These are phyloP conservation scores for Junonia oenone DNA, from an alignment of 2,888 invertebrate genomes.

Conservation along the genomic window DNA sequence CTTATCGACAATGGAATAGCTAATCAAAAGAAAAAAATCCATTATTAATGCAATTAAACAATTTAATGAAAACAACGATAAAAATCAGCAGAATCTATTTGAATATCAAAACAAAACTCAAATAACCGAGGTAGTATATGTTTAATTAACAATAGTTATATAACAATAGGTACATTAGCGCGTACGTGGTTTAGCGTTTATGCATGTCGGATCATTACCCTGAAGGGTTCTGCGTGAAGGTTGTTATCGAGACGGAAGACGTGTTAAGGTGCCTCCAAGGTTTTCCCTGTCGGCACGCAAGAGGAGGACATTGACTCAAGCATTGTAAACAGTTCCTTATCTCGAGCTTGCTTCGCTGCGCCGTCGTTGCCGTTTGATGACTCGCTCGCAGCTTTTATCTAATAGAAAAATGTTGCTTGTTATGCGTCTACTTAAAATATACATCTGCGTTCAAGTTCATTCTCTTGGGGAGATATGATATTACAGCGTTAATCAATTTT, in stretches of 20 bases:
- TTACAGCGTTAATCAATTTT: neutral
- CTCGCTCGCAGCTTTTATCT: conserved; percentile 71
- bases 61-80: neutral
- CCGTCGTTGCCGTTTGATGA: conserved; percentile 39
- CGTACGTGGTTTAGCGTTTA: conserved; percentile 32
- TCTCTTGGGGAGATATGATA: neutral
- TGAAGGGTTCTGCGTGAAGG: conserved; percentile 45
- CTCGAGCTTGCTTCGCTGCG: conserved; percentile 56
- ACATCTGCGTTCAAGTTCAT: conserved; percentile 6
- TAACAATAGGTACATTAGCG: conserved; percentile 33
- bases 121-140: neutral
- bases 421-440: conserved; percentile 18
- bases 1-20: conserved; percentile 45
- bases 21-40: conserved; percentile 17
- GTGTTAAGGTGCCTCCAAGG: conserved; percentile 59
- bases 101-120: neutral
- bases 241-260: conserved; percentile 49
- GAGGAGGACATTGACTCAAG: conserved; percentile 78
- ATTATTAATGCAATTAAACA: neutral
- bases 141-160: conserved; percentile 16
- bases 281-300: conserved; percentile 65
- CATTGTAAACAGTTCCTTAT: conserved; percentile 79
- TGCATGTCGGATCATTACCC: conserved; percentile 53
- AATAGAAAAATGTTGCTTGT: conserved; percentile 51
- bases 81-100: neutral